phyloP scores from a whole-genome alignment of 1,140 invertebrate genomes.

The Solen grandis region DNA sequence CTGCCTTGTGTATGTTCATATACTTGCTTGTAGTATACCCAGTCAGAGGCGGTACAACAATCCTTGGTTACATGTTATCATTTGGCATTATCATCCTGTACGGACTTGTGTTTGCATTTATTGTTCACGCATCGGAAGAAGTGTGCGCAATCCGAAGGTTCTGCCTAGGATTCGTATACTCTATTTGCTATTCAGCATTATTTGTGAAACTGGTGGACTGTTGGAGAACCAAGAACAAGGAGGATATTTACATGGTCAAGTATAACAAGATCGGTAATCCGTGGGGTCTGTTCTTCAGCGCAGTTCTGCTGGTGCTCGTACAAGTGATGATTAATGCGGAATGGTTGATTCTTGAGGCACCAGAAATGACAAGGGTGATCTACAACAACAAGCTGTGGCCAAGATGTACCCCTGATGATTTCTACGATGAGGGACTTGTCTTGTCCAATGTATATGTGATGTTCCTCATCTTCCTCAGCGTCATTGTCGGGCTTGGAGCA shows the following conservation, averaged over 20 bases:
- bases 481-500: constrained; percentile 79
- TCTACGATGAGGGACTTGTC: constrained; percentile 81
- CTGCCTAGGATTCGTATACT: constrained; percentile 80
- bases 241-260: constrained; percentile 72
- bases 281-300: constrained; percentile 79
- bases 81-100: constrained; percentile 82
- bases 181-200: constrained; percentile 81
- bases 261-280: constrained; percentile 79
- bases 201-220: constrained; percentile 82
- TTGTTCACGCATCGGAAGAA: constrained; percentile 80
- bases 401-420: constrained; percentile 72
- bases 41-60: constrained; percentile 80
- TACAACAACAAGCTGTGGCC: constrained; percentile 75
- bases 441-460: constrained; percentile 82
- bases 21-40: constrained; percentile 82
- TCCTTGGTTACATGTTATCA: constrained; percentile 82
- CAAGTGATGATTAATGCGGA: constrained; percentile 81
- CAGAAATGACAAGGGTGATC: constrained; percentile 64
- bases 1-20: constrained; percentile 79
- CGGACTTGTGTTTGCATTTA: constrained; percentile 81
- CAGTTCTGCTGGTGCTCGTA: constrained; percentile 79
- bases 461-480: constrained; percentile 80
- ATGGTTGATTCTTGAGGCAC: constrained; percentile 81
- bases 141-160: constrained; percentile 81
- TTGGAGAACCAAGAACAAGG: constrained; percentile 78